Percentiles rank a stretch among this genome's conserved stretches.
Evolutionary conservation across 2,888 invertebrate species (phyloP).

Genomic region (Torymus auratus): DNA sequence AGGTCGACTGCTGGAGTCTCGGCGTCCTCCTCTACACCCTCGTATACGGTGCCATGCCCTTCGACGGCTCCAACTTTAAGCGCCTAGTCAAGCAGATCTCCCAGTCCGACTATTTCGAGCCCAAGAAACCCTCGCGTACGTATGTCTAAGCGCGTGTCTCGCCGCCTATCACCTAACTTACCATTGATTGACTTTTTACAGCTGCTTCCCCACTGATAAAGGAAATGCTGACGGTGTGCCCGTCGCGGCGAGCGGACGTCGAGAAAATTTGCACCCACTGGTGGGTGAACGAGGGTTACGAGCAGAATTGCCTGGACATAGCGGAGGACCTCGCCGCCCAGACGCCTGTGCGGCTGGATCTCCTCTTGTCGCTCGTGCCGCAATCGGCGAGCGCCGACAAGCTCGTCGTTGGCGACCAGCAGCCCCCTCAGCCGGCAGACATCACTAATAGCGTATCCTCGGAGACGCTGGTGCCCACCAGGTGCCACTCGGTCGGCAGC

Average conservation of each 20-base stretch:
- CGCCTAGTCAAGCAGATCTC: constrained; percentile 97
- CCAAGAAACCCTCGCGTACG: constrained; percentile 93
- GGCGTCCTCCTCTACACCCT: constrained; percentile 98
- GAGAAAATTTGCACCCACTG: constrained; percentile 96
- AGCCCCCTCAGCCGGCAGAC: constrained; percentile 58
- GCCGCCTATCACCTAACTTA: no score
- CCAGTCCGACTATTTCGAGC: constrained; percentile 98
- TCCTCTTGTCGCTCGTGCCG: constrained; percentile 91
- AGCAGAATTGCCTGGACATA: constrained; percentile 88
- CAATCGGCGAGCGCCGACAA: constrained; percentile 84
- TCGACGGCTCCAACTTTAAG: constrained; percentile 99
- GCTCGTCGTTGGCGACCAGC: constrained; percentile 81
- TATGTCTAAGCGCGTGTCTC: constrained; percentile 80
- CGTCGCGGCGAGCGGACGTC: constrained; percentile 92
- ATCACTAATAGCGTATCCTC: constrained; percentile 63
- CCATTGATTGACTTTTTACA: constrained; percentile 74
- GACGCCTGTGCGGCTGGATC: constrained; percentile 92
- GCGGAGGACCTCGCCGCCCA: constrained; percentile 93
- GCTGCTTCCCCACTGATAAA: constrained; percentile 96
- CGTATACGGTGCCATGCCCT: constrained; percentile 99
- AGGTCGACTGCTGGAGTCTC: constrained; percentile 96
- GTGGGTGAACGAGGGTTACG: constrained; percentile 96
- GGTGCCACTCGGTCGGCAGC: constrained; percentile 85
- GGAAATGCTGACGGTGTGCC: constrained; percentile 95
- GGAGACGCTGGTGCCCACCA: constrained; percentile 72